These are phyloP conservation scores for Adela reaumurella DNA, from an alignment of 2,888 invertebrate species.

Conservation along the genomic window DNA sequence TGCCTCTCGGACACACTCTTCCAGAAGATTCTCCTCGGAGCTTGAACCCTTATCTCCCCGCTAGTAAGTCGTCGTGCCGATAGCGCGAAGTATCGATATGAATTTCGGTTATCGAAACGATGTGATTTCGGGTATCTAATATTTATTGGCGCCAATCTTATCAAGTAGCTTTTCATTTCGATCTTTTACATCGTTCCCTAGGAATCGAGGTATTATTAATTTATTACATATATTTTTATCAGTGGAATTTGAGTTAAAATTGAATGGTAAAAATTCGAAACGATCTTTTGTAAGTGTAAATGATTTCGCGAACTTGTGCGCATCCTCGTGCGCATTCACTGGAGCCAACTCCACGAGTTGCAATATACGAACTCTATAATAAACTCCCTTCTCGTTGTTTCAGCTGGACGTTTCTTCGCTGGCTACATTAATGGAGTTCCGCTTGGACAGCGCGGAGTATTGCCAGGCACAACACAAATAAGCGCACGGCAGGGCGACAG, in stretches of 20 bases:
- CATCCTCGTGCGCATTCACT: no score
- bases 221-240: no score
- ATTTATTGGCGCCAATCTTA: slow-evolving; percentile 17
- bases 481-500: slow-evolving; percentile 34
- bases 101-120: not conserved
- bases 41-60: no score
- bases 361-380: no score
- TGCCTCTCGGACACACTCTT: not conserved
- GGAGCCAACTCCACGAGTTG: no score
- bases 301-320: no score
- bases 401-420: slow-evolving; percentile 85
- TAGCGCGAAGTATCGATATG: not conserved
- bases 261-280: no score
- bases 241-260: no score
- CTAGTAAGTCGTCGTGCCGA: not conserved
- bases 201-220: no score
- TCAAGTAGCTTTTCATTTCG: slow-evolving; percentile 20
- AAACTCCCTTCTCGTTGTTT: slow-evolving; percentile 36
- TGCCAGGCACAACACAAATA: slow-evolving; percentile 99
- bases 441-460: slow-evolving; percentile 97
- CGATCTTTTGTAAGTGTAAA: no score
- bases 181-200: slow-evolving; percentile 19
- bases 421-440: slow-evolving; percentile 97
- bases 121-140: not conserved
- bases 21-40: not conserved